Percentiles rank a stretch among this genome's conserved stretches.
Conservation (phyloP, 2,888 invertebrate genomes). For the Eupithecia subumbrata region DNA sequence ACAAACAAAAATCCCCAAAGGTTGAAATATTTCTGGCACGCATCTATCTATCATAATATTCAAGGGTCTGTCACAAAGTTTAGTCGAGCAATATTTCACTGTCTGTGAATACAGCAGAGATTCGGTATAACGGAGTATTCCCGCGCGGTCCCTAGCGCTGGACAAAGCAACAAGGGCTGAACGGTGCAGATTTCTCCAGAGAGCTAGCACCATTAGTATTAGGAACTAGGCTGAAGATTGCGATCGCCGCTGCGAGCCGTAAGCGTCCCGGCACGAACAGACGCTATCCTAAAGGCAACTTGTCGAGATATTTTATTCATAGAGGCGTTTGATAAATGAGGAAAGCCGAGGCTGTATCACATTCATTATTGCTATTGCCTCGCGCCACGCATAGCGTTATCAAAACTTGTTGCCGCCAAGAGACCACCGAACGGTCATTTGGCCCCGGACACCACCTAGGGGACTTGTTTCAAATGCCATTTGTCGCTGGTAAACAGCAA, state of each 20-base stretch:
- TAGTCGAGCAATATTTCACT: conserved; percentile 45
- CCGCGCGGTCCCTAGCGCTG: conserved; percentile 56
- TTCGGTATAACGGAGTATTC: conserved; percentile 51
- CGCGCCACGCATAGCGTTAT: conserved; percentile 76
- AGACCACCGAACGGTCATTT: conserved; percentile 59
- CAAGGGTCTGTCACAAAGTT: conserved; percentile 46
- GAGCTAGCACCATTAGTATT: conserved; percentile 68
- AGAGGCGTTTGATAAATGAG: conserved; percentile 79
- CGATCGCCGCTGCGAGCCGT: conserved; percentile 68
- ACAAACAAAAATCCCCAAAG: conserved; percentile 32
- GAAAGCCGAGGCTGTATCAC: conserved; percentile 73
- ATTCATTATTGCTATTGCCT: conserved; percentile 79
- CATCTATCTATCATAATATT: conserved; percentile 45
- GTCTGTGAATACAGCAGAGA: conserved; percentile 48
- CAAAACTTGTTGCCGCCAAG: conserved; percentile 78
- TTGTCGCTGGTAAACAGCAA: conserved; percentile 71
- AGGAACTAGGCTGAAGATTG: conserved; percentile 67
- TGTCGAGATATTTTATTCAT: conserved; percentile 81
- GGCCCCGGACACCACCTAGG: conserved; percentile 64
- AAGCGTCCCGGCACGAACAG: conserved; percentile 73
- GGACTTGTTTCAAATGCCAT: conserved; percentile 71
- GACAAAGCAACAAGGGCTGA: conserved; percentile 60
- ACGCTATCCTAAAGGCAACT: conserved; percentile 73
- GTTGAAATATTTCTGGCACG: conserved; percentile 31
- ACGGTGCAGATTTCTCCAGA: conserved; percentile 68